phyloP scores from a whole-genome alignment of 2,113 vertebrate species.

The Callithrix jacchus region DNA sequence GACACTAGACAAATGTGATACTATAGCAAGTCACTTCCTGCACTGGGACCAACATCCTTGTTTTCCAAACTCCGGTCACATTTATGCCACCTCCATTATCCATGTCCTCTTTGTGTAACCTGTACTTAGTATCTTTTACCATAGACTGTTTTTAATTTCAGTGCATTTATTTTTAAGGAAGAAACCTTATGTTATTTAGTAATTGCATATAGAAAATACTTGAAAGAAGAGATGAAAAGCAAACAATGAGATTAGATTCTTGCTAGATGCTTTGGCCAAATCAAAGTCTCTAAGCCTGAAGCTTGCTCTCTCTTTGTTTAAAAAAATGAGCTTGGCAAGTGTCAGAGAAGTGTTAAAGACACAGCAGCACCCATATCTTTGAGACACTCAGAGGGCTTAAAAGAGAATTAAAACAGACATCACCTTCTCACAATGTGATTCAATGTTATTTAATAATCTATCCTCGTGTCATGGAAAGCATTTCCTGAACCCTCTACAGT shows the following conservation, averaged over 20 bases:
- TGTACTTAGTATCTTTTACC: not conserved
- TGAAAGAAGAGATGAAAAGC: not conserved
- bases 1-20: not conserved
- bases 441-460: not conserved
- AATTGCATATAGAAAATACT: not conserved
- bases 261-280: not conserved
- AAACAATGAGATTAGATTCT: slow-evolving; percentile 20
- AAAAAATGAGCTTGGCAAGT: not conserved
- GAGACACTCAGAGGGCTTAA: not conserved
- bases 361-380: not conserved
- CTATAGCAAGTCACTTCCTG: not conserved
- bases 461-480: not conserved
- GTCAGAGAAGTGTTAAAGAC: not conserved
- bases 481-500: not conserved
- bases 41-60: not conserved
- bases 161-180: not conserved
- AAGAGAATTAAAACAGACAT: not conserved
- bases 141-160: not conserved
- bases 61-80: not conserved
- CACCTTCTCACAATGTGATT: not conserved
- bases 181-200: not conserved
- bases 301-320: not conserved
- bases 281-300: not conserved
- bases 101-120: not conserved
- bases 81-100: not conserved